These are phyloP conservation scores for Drosophila parvula DNA, from an alignment of 1,140 invertebrate genomes.

Conservation along the genomic window DNA sequence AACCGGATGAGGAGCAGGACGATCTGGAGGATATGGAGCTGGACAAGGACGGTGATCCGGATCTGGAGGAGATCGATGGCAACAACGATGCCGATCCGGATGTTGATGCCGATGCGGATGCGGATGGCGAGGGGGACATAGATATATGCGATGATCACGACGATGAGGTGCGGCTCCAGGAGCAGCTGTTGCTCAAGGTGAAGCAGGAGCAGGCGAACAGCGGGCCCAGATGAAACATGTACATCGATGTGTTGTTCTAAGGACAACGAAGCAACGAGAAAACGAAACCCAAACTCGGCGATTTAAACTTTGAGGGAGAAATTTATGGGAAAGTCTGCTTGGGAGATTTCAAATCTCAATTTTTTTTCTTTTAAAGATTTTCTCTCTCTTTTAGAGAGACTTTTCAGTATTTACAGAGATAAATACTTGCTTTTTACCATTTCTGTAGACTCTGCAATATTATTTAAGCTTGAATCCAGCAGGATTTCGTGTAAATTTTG, in stretches of 20 bases:
- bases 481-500: not conserved
- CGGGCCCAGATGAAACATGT: slow-evolving; percentile 80
- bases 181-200: slow-evolving; percentile 72
- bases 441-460: not conserved
- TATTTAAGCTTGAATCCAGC: not conserved
- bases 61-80: slow-evolving; percentile 19
- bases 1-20: slow-evolving; percentile 60
- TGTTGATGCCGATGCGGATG: slow-evolving; percentile 50
- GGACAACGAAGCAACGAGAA: slow-evolving; percentile 4
- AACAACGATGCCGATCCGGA: slow-evolving; percentile 37
- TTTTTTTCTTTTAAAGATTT: not conserved
- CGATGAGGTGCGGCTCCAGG: slow-evolving; percentile 57
- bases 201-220: slow-evolving; percentile 66
- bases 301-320: not conserved
- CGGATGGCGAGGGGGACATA: slow-evolving; percentile 71
- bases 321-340: too few species aligned
- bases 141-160: slow-evolving; percentile 79
- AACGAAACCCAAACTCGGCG: not conserved
- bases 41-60: slow-evolving; percentile 53
- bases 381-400: not conserved
- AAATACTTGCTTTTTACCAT: not conserved
- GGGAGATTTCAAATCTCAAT: not conserved
- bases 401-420: not conserved
- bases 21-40: slow-evolving; percentile 49
- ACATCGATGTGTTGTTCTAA: slow-evolving; percentile 79